Evolutionary conservation across 2,113 vertebrate species (phyloP).

Genomic region (Zeus faber): DNA sequence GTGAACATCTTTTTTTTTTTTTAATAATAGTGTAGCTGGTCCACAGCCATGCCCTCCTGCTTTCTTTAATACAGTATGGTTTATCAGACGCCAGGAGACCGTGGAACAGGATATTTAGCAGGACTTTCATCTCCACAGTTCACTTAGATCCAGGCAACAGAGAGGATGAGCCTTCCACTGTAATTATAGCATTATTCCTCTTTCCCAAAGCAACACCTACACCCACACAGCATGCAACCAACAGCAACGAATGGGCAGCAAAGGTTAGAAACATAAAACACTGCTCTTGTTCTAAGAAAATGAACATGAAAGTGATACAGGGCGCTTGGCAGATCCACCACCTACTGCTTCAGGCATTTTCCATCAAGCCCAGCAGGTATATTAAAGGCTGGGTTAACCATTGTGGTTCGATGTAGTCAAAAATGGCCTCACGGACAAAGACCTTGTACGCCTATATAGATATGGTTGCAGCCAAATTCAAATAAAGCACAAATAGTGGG

Average conservation of each 20-base stretch:
- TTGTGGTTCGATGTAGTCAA: not conserved
- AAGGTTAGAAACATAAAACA: slow-evolving; percentile 19
- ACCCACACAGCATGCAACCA: slow-evolving; percentile 37
- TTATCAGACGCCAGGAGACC: not conserved
- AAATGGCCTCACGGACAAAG: too few species aligned
- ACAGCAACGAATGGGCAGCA: slow-evolving; percentile 11
- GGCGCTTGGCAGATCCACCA: not conserved
- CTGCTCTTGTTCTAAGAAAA: slow-evolving; percentile 25
- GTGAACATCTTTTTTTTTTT: too few species aligned
- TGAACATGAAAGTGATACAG: slow-evolving; percentile 13
- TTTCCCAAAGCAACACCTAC: slow-evolving; percentile 31
- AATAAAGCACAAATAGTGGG: too few species aligned
- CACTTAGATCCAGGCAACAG: slow-evolving; percentile 7
- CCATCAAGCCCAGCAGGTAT: slow-evolving; percentile 21
- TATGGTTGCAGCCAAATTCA: too few species aligned
- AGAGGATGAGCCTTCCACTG: slow-evolving; percentile 22
- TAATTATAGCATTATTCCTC: slow-evolving; percentile 10
- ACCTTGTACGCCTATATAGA: too few species aligned
- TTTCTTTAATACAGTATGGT: slow-evolving; percentile 1
- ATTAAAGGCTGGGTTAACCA: slow-evolving; percentile 10
- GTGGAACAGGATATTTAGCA: slow-evolving; percentile 11
- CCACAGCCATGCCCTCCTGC: not conserved
- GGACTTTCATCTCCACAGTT: slow-evolving; percentile 8
- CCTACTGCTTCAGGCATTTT: slow-evolving; percentile 15
- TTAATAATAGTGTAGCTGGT: too few species aligned